Evolutionary conservation across 2,113 vertebrate genomes (phyloP), one percentile per base, ranked within the genome.

Genomic region (Coregonus clupeaformis): DNA sequence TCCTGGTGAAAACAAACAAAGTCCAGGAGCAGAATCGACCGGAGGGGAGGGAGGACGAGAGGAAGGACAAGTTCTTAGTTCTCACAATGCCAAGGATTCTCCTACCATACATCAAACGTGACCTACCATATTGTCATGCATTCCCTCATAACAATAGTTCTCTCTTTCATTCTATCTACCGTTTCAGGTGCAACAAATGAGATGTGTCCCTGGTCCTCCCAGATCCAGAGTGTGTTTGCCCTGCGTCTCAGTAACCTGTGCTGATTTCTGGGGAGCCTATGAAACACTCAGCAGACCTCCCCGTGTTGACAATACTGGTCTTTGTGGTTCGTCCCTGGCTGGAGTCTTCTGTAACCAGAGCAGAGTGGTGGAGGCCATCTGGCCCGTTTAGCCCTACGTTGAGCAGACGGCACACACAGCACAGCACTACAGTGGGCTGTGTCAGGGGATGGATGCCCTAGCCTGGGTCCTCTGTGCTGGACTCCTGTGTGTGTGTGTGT

Each of bases 1-100:
- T 68, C 67, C 67, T 4, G 67, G 22, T 68, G 42, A 68, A 68
- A 68, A 68, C 47, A 68, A 68, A 68, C 67, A 68, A 36, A 36
- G 18, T 24, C 42, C 67, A 68, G 36, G 65, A 30, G 64, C 64
- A 68, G 18, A 22, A 60, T 16, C 2, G 20, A 60, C 57, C 7
- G n/a, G 57, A 60, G 57, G 57, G 57, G 66, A 45, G 65, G 18
- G 32, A 45, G 66, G 13, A 20, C n/a, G 32, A 42, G 66, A 45
- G 20, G 16, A 13, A 11, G 14, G 12, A 52, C 14, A 52, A 18
- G 13, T 52, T 52, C 49, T 52, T 5, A 68, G 66, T 3, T 68
- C 42, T 68, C n/a, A 68, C 67, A 22, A 68, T 47, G n/a, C n/a
- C 11, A 36, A 36, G 11, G 27, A 68, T 20, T 45, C 67, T 2